Evolutionary conservation across 2,888 invertebrate genomes (phyloP).

Genomic region (Temnothorax rugatulus): DNA sequence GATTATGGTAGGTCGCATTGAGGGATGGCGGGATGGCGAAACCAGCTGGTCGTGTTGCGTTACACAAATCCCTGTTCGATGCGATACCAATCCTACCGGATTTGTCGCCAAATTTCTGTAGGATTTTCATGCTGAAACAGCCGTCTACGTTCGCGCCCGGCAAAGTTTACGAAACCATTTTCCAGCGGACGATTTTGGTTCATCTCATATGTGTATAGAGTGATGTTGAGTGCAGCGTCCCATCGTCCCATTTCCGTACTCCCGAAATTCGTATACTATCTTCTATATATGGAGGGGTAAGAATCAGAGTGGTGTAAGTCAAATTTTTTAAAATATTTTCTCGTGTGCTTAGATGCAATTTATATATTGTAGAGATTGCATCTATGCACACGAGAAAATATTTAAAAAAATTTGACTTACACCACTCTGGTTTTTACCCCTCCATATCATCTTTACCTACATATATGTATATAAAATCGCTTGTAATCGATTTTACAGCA

Average conservation of each 20-base stretch:
- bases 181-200: background rate
- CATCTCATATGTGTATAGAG: background rate
- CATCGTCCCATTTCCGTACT: background rate
- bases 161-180: conserved; percentile 44
- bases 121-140: conserved; percentile 37
- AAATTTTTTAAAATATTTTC: too few species aligned
- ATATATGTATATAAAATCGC: background rate
- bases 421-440: too few species aligned
- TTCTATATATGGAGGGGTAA: too few species aligned
- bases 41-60: conserved; percentile 7
- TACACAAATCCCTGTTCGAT: conserved; percentile 45
- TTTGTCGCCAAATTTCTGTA: conserved; percentile 47
- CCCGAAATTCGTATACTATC: background rate
- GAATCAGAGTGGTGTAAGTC: too few species aligned
- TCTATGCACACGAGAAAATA: too few species aligned
- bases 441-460: too few species aligned
- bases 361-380: too few species aligned
- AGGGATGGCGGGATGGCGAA: background rate
- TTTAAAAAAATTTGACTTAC: too few species aligned
- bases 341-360: too few species aligned
- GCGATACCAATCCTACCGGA: conserved; percentile 35
- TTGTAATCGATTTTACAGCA: background rate
- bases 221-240: background rate
- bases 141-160: background rate
- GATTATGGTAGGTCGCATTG: conserved; percentile 35